Evolutionary conservation across 2,113 vertebrate species (phyloP), one percentile per base, ranked within the genome.

Genomic region (Pardalotus punctatus): DNA sequence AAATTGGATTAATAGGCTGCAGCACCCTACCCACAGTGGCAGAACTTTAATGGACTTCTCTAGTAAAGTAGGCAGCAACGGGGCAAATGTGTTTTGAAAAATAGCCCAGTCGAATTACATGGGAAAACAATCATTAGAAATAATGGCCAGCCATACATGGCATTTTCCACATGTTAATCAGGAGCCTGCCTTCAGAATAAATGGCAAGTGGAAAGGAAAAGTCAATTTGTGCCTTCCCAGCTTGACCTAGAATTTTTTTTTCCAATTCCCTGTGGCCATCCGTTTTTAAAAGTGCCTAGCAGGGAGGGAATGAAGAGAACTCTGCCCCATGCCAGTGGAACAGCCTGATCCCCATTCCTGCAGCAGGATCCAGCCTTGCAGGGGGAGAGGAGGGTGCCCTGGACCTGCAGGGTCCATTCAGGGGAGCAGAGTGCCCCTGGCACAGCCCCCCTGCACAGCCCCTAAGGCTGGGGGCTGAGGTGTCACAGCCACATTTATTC

Each of bases 1-100:
- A 94, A 94, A 95, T 95, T 89, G 90, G 74, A 95, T 95, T 95
- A 95, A 97, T 91, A 87, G 80, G 82, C 81, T 71, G 56, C 65
- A 94, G 72, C 70, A 84, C 25, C 92, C 77, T 89, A 47, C 31
- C 28, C 45, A 56, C 57, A 20, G 51, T 40, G 71, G 72, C 65
- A 87, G 64, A 84, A 76, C 79, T 53, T 89, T 94, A 92, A 70
- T 73, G 53, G 81, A 86, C 85, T 95, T 70, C 69, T 51, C 16
- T 57, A 83, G 29, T 28, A 81, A 88, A 83, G 64, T 29, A 67
- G 85, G 85, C 74, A 74, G 78, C 78, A 79, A 76, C 36, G 76
- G 91, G 48, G 48, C 71, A 92, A 76, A 81, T 90, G 67, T 54
- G 45, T 93, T 87, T 66, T 85, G 72, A 90, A 94, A 95, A 94